Percentiles rank a stretch among this genome's conserved stretches.
These are phyloP conservation scores for Lithobates sylvaticus DNA, from an alignment of 2,797 vertebrate genomes.

Conservation along the genomic window DNA sequence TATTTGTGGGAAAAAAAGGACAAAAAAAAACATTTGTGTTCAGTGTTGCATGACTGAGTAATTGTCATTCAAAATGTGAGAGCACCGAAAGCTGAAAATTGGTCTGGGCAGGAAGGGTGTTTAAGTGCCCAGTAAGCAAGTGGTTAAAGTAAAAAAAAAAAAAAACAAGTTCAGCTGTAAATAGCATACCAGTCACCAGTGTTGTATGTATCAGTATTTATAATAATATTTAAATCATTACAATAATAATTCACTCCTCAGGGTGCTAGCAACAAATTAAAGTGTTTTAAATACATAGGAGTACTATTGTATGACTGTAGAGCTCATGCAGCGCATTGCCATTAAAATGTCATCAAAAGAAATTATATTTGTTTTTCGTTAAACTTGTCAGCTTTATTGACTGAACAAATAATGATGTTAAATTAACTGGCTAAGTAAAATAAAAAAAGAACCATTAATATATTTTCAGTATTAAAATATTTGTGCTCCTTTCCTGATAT, in stretches of 20 bases:
- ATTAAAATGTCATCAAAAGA: conserved; percentile 39
- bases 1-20: too few species aligned
- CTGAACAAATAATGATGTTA: conserved; percentile 1
- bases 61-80: too few species aligned
- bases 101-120: too few species aligned
- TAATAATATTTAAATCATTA: not conserved
- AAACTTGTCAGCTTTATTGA: not conserved
- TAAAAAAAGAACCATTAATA: not conserved
- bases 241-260: not conserved
- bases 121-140: too few species aligned
- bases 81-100: too few species aligned
- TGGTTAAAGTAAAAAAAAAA: too few species aligned
- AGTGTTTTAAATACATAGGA: conserved; percentile 13
- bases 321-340: conserved; percentile 13
- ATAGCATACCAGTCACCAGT: not conserved
- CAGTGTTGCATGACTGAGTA: too few species aligned
- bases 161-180: not conserved
- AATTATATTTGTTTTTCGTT: conserved; percentile 16
- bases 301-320: not conserved
- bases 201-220: not conserved
- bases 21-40: too few species aligned
- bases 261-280: conserved; percentile 13
- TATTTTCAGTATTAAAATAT: not conserved
- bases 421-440: not conserved
- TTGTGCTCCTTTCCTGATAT: not conserved